Conservation (phyloP, 2,113 vertebrate species). For the Dasyprocta punctata region DNA sequence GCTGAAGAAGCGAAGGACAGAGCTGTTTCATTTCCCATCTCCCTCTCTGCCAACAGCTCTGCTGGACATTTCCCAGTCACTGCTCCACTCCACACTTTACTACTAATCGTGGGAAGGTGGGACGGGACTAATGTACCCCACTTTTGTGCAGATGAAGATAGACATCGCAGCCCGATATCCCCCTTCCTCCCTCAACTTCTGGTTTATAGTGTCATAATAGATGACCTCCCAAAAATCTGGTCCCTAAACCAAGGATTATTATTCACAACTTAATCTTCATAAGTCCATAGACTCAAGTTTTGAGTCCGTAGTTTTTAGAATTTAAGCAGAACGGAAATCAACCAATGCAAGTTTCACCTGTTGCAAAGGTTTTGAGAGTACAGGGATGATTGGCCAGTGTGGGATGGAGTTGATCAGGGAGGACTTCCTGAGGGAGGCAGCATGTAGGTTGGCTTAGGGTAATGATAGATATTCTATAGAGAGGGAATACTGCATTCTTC, state of each 20-base stretch:
- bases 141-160: background rate
- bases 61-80: background rate
- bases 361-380: background rate
- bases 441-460: background rate
- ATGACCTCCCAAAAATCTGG: background rate
- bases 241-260: background rate
- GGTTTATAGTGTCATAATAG: background rate
- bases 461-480: background rate
- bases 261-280: background rate
- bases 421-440: background rate
- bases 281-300: background rate
- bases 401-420: background rate
- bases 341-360: background rate
- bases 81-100: background rate
- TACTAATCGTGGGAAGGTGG: fast-evolving
- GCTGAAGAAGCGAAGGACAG: fast-evolving
- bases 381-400: background rate
- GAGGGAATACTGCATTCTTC: too few relatives aligned
- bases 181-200: background rate
- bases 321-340: background rate
- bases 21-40: background rate
- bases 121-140: fast-evolving
- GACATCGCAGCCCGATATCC: background rate
- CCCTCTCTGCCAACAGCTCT: background rate
- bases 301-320: background rate